These are phyloP conservation scores for Dryomyza anilis DNA, from an alignment of 2,888 invertebrate species.

Conservation along the genomic window DNA sequence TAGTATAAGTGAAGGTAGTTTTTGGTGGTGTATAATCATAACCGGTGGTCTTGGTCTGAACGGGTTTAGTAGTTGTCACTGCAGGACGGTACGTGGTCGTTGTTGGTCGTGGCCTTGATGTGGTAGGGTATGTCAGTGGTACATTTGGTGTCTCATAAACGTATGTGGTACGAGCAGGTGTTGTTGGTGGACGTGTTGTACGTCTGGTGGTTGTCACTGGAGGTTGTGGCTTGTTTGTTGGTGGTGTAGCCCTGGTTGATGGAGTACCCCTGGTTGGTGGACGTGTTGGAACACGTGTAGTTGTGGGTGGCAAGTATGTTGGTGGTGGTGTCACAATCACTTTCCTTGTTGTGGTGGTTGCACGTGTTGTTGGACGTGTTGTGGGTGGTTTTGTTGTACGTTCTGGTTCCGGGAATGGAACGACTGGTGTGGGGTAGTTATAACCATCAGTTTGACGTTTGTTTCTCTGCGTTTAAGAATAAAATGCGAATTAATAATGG, in stretches of 20 bases:
- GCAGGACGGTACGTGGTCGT: conserved; percentile 25
- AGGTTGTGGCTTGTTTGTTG: conserved; percentile 37
- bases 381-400: conserved; percentile 29
- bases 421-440: conserved; percentile 46
- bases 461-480: conserved; percentile 43
- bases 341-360: conserved; percentile 31
- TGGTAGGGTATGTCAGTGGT: too few relatives aligned
- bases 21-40: conserved; percentile 2
- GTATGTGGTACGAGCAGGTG: conserved; percentile 21
- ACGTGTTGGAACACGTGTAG: conserved; percentile 28
- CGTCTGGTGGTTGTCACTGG: conserved; percentile 38
- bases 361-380: conserved; percentile 37
- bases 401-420: conserved; percentile 46
- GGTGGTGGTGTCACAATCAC: conserved; percentile 30
- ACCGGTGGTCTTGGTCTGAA: conserved; percentile 4
- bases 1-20: background rate
- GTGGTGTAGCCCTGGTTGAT: conserved; percentile 17
- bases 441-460: conserved; percentile 52
- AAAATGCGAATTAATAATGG: background rate
- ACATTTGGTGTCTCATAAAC: too few relatives aligned
- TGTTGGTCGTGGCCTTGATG: too few relatives aligned
- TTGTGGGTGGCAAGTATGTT: conserved; percentile 36
- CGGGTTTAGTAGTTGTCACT: too few relatives aligned
- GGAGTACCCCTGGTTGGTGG: background rate
- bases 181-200: conserved; percentile 27